These are phyloP conservation scores for Narcine bancroftii DNA, from an alignment of 2,113 vertebrate species.

Conservation along the genomic window DNA sequence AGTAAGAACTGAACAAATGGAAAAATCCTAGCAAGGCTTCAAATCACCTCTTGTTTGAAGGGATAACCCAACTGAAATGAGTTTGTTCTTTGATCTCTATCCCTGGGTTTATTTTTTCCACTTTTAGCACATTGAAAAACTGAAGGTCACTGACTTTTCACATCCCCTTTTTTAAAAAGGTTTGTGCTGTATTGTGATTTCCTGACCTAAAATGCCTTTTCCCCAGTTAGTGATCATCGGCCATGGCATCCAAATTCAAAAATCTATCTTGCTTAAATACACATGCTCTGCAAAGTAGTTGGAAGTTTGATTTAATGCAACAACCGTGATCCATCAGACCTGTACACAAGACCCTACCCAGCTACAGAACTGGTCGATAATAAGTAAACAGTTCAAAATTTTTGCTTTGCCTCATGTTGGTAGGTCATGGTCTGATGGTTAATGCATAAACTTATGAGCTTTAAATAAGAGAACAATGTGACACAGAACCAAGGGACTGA, in stretches of 20 bases:
- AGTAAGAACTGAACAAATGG: background rate
- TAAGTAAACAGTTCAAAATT: background rate
- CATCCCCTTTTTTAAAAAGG: background rate
- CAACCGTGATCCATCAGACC: background rate
- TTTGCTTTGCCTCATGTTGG: background rate
- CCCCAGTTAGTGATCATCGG: background rate
- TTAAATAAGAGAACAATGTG: background rate
- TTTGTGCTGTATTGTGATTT: background rate
- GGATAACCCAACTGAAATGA: background rate
- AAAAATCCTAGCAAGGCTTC: background rate
- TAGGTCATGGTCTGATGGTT: background rate
- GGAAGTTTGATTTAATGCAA: background rate
- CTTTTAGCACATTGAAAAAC: background rate
- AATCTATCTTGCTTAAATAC: background rate
- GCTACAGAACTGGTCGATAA: background rate
- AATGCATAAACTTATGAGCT: background rate
- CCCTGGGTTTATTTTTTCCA: conserved; percentile 24
- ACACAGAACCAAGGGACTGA: no score
- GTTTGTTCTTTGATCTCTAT: background rate
- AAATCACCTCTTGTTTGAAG: background rate
- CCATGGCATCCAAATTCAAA: background rate
- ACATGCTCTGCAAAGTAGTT: background rate
- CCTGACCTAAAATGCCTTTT: background rate
- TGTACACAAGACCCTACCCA: background rate
- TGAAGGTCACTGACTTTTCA: conserved; percentile 2